Percentiles rank a stretch among this genome's conserved stretches.
Conservation (phyloP, 1,140 invertebrate genomes). For the Drosophila rufa region DNA sequence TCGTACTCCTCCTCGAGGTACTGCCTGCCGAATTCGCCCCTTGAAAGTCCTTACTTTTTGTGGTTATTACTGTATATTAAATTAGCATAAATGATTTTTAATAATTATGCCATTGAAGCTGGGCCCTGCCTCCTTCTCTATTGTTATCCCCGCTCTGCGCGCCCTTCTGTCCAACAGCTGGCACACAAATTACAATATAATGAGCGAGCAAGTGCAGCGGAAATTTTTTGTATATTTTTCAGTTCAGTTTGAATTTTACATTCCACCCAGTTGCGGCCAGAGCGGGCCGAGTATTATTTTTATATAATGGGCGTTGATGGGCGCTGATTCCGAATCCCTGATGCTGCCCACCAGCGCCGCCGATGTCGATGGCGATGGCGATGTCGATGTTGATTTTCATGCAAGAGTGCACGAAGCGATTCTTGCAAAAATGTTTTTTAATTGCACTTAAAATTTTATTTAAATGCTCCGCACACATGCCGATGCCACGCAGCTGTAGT, state of each 20-base stretch:
- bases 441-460: constrained; percentile 84
- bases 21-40: not conserved
- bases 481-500: constrained; percentile 17
- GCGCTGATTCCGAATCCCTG: constrained; percentile 45
- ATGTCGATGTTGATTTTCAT: constrained; percentile 52
- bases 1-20: not conserved
- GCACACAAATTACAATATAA: constrained; percentile 80
- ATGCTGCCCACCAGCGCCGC: constrained; percentile 8
- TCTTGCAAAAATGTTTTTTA: constrained; percentile 78
- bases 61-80: constrained; percentile 82
- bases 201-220: constrained; percentile 76
- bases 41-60: constrained; percentile 57
- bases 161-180: constrained; percentile 52
- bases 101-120: constrained; percentile 75
- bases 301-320: constrained; percentile 73
- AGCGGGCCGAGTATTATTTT: constrained; percentile 75
- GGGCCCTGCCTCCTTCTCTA: constrained; percentile 7
- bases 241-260: constrained; percentile 76
- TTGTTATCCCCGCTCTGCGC: constrained; percentile 3
- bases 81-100: constrained; percentile 84
- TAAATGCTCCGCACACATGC: constrained; percentile 68
- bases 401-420: constrained; percentile 40
- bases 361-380: not conserved
- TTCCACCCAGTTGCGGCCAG: constrained; percentile 32
- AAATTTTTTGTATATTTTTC: constrained; percentile 52